These are phyloP conservation scores for Cyprinodon brontotheroides DNA, from an alignment of 2,113 vertebrate species.

Conservation along the genomic window DNA sequence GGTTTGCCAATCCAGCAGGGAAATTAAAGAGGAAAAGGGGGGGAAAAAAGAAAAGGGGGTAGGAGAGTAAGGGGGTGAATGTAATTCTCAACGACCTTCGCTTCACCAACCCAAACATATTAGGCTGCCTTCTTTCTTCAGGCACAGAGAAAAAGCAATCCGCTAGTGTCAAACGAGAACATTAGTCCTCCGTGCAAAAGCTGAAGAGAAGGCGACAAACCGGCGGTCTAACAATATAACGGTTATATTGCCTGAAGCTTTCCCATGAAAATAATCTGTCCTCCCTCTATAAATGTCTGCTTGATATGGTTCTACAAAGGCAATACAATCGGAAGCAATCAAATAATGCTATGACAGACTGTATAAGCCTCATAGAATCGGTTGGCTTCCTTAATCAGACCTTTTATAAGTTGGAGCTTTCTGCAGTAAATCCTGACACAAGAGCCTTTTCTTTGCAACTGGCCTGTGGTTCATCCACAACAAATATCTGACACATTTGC, in stretches of 20 bases:
- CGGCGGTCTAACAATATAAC: conserved; percentile 73
- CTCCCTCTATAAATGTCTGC: conserved; percentile 64
- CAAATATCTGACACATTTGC: conserved; percentile 13
- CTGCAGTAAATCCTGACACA: conserved; percentile 49
- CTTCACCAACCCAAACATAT: conserved; percentile 76
- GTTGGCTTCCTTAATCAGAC: conserved; percentile 65
- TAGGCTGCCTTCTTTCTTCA: conserved; percentile 74
- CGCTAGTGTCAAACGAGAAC: conserved; percentile 76
- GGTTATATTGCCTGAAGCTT: conserved; percentile 71
- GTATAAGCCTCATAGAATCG: conserved; percentile 51
- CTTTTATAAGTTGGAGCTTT: conserved; percentile 57
- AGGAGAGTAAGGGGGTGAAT: conserved; percentile 44
- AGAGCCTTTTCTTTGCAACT: conserved; percentile 38
- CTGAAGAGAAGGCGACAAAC: conserved; percentile 77
- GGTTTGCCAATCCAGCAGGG: conserved; percentile 76
- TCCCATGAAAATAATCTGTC: conserved; percentile 75
- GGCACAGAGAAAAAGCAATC: conserved; percentile 75
- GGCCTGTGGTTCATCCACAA: conserved; percentile 15
- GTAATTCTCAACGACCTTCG: conserved; percentile 79
- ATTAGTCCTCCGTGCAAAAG: conserved; percentile 71
- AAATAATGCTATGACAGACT: conserved; percentile 61
- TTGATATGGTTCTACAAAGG: conserved; percentile 67
- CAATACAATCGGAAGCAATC: conserved; percentile 66
- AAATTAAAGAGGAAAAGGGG: conserved; percentile 73
- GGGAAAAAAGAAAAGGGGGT: conserved; percentile 5